Conservation (phyloP, 2,797 vertebrate genomes). For the Amniataba percoides region DNA sequence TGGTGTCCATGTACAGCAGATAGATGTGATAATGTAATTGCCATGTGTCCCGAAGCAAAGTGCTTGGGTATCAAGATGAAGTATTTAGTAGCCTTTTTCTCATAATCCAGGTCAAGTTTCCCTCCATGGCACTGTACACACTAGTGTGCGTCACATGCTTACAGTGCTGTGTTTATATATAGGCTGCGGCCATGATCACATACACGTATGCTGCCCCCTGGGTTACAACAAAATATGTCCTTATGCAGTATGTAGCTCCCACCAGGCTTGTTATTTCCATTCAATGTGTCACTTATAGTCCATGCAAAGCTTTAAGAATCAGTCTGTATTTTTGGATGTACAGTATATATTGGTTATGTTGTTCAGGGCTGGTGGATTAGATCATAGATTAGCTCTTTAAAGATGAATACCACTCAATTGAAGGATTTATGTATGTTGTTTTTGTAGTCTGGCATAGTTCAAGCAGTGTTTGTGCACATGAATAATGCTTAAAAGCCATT, state of each 20-base stretch:
- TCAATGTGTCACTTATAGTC: constrained; percentile 30
- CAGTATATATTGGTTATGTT: constrained; percentile 45
- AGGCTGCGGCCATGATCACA: constrained; percentile 30
- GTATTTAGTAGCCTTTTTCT: constrained; percentile 66
- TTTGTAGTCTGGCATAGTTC: constrained; percentile 9
- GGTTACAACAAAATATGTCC: constrained; percentile 24
- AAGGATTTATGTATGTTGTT: constrained; percentile 11
- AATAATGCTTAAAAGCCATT: constrained; percentile 4
- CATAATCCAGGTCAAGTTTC: constrained; percentile 58
- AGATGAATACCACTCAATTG: constrained; percentile 21
- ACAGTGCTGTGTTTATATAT: constrained; percentile 51
- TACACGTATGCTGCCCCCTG: constrained; percentile 12
- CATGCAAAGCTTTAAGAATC: constrained; percentile 57
- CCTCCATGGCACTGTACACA: constrained; percentile 23
- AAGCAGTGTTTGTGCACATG: constrained; percentile 22
- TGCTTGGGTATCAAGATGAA: constrained; percentile 33
- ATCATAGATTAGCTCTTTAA: constrained; percentile 22
- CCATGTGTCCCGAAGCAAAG: constrained; percentile 45
- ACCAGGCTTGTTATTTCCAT: constrained; percentile 30
- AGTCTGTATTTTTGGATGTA: constrained; percentile 61
- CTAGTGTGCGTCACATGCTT: constrained; percentile 46
- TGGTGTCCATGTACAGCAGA: constrained; percentile 20
- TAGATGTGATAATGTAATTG: constrained; percentile 12
- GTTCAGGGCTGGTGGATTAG: constrained; percentile 8
- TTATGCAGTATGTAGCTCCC: constrained; percentile 59